Percentiles rank a stretch among this genome's conserved stretches.
These are phyloP conservation scores for Oryctes rhinoceros DNA, from an alignment of 1,140 invertebrate genomes.

Conservation along the genomic window DNA sequence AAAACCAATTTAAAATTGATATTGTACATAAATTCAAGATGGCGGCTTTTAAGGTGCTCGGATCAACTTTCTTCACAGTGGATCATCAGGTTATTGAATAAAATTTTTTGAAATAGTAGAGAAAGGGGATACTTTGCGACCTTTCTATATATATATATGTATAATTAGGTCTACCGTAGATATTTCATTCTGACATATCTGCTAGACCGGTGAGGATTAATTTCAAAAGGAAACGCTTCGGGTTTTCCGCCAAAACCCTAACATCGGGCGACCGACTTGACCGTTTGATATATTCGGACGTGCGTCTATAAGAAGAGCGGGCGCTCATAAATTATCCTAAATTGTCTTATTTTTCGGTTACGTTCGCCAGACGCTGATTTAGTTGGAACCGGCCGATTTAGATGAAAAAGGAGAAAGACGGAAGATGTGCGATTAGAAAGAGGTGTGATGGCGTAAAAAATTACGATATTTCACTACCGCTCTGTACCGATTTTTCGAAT, in stretches of 20 bases:
- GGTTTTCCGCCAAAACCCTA: not conserved
- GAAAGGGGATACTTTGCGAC: too few species aligned
- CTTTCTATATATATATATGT: not conserved
- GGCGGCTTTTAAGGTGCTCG: too few species aligned
- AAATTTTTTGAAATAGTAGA: too few species aligned
- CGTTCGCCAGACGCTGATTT: slow-evolving; percentile 1
- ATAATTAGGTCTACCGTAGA: not conserved
- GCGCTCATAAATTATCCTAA: not conserved
- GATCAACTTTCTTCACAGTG: too few species aligned
- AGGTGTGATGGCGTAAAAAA: too few species aligned
- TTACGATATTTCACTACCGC: too few species aligned
- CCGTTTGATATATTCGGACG: slow-evolving; percentile 1
- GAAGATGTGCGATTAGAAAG: not conserved
- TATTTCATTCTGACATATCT: slow-evolving; percentile 12
- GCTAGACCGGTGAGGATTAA: not conserved
- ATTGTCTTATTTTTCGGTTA: slow-evolving; percentile 5
- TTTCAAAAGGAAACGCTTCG: not conserved
- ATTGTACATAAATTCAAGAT: too few species aligned
- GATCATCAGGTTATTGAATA: too few species aligned
- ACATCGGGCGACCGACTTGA: not conserved
- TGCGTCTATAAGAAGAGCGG: not conserved
- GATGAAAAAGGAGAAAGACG: not conserved
- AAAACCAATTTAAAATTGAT: too few species aligned
- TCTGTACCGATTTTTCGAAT: too few species aligned
- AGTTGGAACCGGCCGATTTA: not conserved